Percentiles rank a stretch among this genome's conserved stretches.
Conservation (phyloP, 2,113 vertebrate genomes). For the pig (Sus scrofa) region T2T-Sscrofa CM000819.6:120597501-120598000, state of each 20-base stretch:
- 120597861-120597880: background rate
- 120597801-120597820: background rate
- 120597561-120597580: background rate
- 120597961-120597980: background rate
- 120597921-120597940: background rate
- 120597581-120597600: background rate
- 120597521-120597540: background rate
- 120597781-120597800: background rate
- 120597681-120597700: background rate
- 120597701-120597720: background rate
- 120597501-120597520: constrained; percentile 9
- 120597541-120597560: background rate
- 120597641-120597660: background rate
- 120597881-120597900: background rate
- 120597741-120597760: background rate
- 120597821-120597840: background rate
- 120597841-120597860: background rate
- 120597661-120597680: background rate
- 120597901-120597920: too few species aligned
- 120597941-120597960: background rate
- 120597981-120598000: background rate
- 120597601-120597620: background rate
- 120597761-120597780: background rate
- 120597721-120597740: background rate
- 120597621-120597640: background rate